Conservation (phyloP, 2,113 vertebrate species). For the Pygoscelis antarcticus region DNA sequence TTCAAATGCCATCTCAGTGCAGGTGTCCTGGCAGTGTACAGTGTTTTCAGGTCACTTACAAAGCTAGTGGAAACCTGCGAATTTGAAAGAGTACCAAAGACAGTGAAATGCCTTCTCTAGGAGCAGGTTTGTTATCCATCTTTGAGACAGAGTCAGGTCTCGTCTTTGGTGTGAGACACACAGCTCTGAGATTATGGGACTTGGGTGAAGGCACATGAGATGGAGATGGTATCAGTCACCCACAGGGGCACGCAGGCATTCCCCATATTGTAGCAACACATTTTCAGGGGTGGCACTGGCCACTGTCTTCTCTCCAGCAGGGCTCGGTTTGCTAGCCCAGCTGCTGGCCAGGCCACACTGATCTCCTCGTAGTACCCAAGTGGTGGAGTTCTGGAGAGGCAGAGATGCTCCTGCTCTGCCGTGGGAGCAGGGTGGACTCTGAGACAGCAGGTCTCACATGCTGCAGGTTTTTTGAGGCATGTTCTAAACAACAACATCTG, state of each 20-base stretch:
- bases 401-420: neutral
- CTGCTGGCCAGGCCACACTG: fast-evolving
- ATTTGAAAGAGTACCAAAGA: neutral
- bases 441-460: neutral
- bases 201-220: neutral
- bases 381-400: neutral
- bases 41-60: neutral
- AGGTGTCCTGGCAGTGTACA: neutral
- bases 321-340: neutral
- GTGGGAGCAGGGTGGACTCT: neutral
- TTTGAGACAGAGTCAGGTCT: neutral
- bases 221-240: neutral
- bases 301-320: neutral
- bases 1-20: neutral
- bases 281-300: neutral
- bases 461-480: neutral
- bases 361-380: neutral
- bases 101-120: neutral
- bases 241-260: neutral
- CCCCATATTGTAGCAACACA: neutral
- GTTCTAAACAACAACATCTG: neutral
- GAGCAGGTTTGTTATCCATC: too few species aligned
- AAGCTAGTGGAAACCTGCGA: neutral
- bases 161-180: neutral
- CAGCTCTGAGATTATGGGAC: neutral